phyloP scores from a whole-genome alignment of 2,797 vertebrate genomes.

The Neosilurus hyrtlii region DNA sequence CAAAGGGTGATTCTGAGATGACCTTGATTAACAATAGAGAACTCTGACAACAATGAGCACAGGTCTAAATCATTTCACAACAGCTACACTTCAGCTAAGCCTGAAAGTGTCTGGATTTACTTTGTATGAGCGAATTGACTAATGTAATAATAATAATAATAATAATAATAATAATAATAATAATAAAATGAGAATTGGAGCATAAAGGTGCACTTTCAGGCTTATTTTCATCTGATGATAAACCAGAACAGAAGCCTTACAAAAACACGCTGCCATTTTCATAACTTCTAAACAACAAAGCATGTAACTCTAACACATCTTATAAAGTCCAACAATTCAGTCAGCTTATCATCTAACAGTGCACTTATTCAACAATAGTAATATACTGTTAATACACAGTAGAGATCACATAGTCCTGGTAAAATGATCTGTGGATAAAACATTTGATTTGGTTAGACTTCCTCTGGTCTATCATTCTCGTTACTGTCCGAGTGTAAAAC shows the following conservation, averaged over 20 bases:
- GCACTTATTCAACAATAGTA: constrained; percentile 9
- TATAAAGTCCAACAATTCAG: background rate
- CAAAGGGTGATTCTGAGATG: constrained; percentile 46
- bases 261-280: constrained; percentile 35
- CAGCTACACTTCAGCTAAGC: constrained; percentile 41
- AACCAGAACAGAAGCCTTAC: constrained; percentile 58
- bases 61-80: constrained; percentile 22
- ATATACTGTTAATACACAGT: constrained; percentile 21
- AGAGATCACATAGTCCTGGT: constrained; percentile 11
- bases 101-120: constrained; percentile 51
- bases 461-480: constrained; percentile 53
- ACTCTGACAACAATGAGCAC: constrained; percentile 33
- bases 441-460: constrained; percentile 44
- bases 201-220: constrained; percentile 63
- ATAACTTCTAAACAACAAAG: constrained; percentile 35
- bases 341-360: constrained; percentile 25
- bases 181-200: background rate
- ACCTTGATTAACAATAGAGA: constrained; percentile 33
- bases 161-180: constrained; percentile 1
- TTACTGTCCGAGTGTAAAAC: constrained; percentile 32
- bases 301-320: constrained; percentile 13
- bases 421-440: constrained; percentile 42
- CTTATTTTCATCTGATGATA: constrained; percentile 58
- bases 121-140: background rate
- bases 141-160: background rate